These are phyloP conservation scores for Dicerorhinus sumatrensis DNA, from an alignment of 2,113 vertebrate genomes.

Conservation along the genomic window DNA sequence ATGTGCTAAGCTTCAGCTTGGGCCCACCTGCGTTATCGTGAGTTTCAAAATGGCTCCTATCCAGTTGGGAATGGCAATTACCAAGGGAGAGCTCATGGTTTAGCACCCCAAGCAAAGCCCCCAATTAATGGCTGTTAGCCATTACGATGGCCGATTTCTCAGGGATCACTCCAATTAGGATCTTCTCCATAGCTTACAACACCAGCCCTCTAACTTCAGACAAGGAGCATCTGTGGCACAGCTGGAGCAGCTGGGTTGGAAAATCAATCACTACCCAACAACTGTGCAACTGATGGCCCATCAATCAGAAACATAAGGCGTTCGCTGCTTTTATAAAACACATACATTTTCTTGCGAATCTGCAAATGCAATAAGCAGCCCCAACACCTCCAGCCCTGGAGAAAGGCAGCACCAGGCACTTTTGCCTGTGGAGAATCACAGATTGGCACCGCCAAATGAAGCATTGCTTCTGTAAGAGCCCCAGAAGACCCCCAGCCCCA, in stretches of 20 bases:
- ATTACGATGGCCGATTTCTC: conserved; percentile 81
- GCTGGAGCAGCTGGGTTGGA: conserved; percentile 90
- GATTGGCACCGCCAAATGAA: background rate
- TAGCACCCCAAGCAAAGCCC: conserved; percentile 71
- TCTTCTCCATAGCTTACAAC: conserved; percentile 80
- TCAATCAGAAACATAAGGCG: conserved; percentile 88
- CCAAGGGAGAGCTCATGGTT: conserved; percentile 68
- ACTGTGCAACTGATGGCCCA: conserved; percentile 89
- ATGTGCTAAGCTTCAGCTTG: background rate
- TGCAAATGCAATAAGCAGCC: conserved; percentile 85
- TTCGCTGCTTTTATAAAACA: conserved; percentile 85
- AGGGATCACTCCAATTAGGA: conserved; percentile 84
- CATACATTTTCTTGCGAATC: conserved; percentile 81
- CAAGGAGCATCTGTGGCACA: conserved; percentile 88
- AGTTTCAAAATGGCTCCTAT: conserved; percentile 57
- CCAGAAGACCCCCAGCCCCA: background rate
- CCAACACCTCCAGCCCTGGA: background rate
- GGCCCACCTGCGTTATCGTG: background rate
- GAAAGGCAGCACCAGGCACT: background rate
- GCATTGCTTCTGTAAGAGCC: background rate
- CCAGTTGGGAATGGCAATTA: conserved; percentile 40
- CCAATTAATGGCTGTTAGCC: conserved; percentile 75
- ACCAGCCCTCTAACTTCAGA: conserved; percentile 83
- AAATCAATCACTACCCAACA: conserved; percentile 91
- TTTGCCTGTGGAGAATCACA: conserved; percentile 1